Conservation (phyloP, 2,888 invertebrate species). For the Dichetophora obliterata region DNA sequence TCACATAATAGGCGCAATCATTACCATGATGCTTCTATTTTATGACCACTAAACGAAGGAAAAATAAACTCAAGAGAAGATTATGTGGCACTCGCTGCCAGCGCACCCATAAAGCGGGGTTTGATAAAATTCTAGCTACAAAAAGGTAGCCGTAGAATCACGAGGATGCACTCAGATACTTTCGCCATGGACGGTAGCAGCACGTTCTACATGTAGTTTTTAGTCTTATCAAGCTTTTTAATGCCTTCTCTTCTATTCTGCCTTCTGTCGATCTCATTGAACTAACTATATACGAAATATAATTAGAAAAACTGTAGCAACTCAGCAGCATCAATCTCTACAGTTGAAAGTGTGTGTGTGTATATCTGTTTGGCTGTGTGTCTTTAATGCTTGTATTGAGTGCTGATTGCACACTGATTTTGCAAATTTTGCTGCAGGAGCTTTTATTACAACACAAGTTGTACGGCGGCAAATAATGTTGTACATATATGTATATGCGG, state of each 20-base stretch:
- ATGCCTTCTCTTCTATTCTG: not conserved
- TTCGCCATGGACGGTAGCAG: conserved; percentile 17
- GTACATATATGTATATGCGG: not conserved
- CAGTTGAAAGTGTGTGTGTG: not conserved
- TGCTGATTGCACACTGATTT: conserved; percentile 28
- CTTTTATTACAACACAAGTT: not conserved
- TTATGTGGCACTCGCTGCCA: not conserved
- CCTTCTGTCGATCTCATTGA: not conserved
- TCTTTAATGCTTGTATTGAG: conserved; percentile 23
- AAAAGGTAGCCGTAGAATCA: no score
- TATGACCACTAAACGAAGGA: conserved; percentile 19
- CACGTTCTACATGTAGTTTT: not conserved
- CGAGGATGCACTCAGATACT: no score
- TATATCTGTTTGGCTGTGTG: not conserved
- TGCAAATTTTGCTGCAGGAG: conserved; percentile 4
- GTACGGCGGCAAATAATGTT: not conserved
- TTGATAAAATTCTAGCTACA: no score
- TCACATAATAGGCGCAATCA: conserved; percentile 19
- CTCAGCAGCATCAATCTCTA: not conserved
- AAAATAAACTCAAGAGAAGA: not conserved
- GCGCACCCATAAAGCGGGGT: not conserved
- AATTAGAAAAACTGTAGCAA: conserved; percentile 11
- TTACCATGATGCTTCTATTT: conserved; percentile 22
- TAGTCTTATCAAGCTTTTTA: not conserved
- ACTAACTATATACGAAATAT: not conserved